A percentile compares a stretch with the other conserved stretches of the same genome.
Evolutionary conservation across 2,113 vertebrate genomes (phyloP).

Genomic region (Puffinus mauretanicus): DNA sequence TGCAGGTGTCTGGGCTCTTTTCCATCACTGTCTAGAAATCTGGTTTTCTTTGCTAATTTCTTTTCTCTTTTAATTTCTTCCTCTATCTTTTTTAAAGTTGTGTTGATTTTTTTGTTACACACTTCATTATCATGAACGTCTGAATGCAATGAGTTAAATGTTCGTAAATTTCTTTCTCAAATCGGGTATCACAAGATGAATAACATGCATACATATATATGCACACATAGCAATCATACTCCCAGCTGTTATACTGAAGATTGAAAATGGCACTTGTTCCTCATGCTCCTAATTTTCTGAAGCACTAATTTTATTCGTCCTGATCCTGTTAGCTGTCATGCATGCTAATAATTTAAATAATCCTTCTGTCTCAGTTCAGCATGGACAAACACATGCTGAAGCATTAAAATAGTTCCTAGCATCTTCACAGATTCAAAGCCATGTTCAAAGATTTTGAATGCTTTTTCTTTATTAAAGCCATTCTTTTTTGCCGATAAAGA

Average conservation of each 20-base stretch:
- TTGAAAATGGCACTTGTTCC: not conserved
- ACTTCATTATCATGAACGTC: not conserved
- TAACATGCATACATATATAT: not conserved
- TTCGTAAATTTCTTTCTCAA: not conserved
- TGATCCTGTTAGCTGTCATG: not conserved
- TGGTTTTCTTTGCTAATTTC: not conserved
- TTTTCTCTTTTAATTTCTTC: not conserved
- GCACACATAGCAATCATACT: not conserved
- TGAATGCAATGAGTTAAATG: not conserved
- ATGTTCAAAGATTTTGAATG: not conserved
- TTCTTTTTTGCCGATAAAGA: accelerated
- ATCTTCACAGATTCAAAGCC: not conserved
- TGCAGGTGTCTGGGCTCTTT: constrained; percentile 38
- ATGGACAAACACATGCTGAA: not conserved
- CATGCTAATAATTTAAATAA: not conserved
- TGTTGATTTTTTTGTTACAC: not conserved
- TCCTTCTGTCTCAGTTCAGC: not conserved
- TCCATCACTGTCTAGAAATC: not conserved
- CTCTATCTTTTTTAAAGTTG: not conserved
- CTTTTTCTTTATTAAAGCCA: not conserved
- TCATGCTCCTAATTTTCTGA: not conserved
- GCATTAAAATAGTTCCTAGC: not conserved
- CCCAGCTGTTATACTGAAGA: not conserved
- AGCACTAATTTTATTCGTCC: not conserved
- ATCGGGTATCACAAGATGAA: not conserved